These are phyloP conservation scores for Drosophila pachea DNA, from an alignment of 1,140 invertebrate genomes.

Conservation along the genomic window DNA sequence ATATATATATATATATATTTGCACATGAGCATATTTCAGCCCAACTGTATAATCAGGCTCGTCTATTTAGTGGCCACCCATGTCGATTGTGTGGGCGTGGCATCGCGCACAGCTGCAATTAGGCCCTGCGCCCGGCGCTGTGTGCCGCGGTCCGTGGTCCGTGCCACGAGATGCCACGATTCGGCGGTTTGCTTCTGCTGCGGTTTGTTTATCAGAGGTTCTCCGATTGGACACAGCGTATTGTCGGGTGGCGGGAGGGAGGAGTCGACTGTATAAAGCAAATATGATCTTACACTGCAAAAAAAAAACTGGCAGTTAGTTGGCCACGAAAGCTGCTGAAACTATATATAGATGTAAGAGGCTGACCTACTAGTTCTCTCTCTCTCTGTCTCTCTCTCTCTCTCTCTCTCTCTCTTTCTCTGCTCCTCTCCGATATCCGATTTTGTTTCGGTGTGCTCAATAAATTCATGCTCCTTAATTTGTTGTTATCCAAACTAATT, in stretches of 20 bases:
- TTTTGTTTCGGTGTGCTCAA: too few species aligned
- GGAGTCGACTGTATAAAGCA: not conserved
- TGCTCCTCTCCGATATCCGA: too few species aligned
- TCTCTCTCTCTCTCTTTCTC: too few species aligned
- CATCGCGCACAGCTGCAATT: slow-evolving; percentile 52
- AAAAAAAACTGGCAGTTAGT: too few species aligned
- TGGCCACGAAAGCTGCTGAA: too few species aligned
- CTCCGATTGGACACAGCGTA: slow-evolving; percentile 8
- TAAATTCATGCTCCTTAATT: not conserved
- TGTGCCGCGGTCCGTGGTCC: slow-evolving; percentile 3
- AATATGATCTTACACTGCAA: slow-evolving; percentile 3
- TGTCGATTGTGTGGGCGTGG: slow-evolving; percentile 55
- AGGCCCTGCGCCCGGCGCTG: slow-evolving; percentile 49
- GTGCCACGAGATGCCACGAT: slow-evolving; percentile 25
- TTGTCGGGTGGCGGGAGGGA: not conserved
- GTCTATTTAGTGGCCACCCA: slow-evolving; percentile 4
- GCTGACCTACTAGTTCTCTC: too few species aligned
- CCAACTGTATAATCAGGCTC: slow-evolving; percentile 60
- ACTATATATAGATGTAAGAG: too few species aligned
- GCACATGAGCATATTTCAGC: slow-evolving; percentile 29
- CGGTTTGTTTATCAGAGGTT: slow-evolving; percentile 12
- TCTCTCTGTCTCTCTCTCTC: too few species aligned
- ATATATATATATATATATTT: slow-evolving; percentile 28
- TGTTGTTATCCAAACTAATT: not conserved
- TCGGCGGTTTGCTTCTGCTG: slow-evolving; percentile 40